These are phyloP conservation scores for Oreochromis spilurus DNA, from an alignment of 2,113 vertebrate genomes.

Conservation along the genomic window DNA sequence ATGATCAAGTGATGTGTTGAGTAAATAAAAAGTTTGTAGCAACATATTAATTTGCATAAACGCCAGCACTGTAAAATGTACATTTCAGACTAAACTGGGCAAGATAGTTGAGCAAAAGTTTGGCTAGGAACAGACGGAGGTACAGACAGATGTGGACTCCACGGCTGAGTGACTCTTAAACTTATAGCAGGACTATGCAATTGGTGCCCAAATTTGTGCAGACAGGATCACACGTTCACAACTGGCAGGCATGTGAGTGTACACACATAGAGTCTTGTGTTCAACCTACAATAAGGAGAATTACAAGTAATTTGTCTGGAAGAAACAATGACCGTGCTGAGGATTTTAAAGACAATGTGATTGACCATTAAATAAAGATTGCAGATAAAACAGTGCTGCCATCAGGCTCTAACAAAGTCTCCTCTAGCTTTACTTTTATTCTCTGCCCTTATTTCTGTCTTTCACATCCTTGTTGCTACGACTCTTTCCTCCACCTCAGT, in stretches of 20 bases:
- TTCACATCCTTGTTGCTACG: not conserved
- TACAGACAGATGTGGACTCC: not conserved
- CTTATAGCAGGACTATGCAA: not conserved
- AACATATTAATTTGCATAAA: rapidly evolving
- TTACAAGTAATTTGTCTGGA: not conserved
- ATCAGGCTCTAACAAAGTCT: not conserved
- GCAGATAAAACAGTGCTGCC: not conserved
- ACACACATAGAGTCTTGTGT: rapidly evolving
- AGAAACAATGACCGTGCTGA: not conserved
- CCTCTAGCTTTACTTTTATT: not conserved
- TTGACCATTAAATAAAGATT: not conserved
- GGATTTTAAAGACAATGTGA: not conserved
- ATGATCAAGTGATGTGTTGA: not conserved
- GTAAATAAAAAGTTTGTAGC: not conserved
- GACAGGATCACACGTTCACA: not conserved
- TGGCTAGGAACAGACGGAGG: not conserved
- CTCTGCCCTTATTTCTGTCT: not conserved
- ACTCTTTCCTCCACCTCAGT: not conserved
- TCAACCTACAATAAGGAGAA: not conserved
- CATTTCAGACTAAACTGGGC: not conserved
- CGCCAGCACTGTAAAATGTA: not conserved
- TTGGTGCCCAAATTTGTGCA: not conserved
- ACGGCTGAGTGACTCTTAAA: not conserved
- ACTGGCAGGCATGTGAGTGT: not conserved
- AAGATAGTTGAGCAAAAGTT: not conserved